Conservation (phyloP, 1,140 invertebrate genomes). For the Popillia japonica region DNA sequence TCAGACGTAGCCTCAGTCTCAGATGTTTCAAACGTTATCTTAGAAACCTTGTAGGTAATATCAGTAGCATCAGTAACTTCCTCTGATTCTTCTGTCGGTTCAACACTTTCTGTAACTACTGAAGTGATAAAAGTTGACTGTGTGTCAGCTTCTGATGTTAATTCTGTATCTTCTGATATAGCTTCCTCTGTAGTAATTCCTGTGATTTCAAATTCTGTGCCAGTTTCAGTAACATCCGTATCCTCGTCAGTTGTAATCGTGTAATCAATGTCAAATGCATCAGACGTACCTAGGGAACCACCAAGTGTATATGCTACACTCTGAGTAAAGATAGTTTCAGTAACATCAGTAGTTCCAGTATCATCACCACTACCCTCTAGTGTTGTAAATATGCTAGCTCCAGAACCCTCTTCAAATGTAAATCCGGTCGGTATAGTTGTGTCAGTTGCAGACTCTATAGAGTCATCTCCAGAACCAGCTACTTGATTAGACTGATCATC, state of each 20-base stretch:
- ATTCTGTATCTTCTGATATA: neutral
- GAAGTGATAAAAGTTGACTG: neutral
- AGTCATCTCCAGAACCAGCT: slow-evolving; percentile 18
- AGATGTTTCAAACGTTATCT: slow-evolving; percentile 34
- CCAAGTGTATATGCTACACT: slow-evolving; percentile 33
- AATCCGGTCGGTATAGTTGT: neutral
- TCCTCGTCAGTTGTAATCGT: neutral
- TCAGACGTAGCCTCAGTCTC: neutral
- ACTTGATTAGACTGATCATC: slow-evolving; percentile 33
- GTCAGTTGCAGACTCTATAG: neutral
- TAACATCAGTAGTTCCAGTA: neutral
- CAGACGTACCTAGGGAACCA: neutral
- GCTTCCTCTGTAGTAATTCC: neutral
- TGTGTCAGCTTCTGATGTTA: neutral
- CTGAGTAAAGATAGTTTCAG: slow-evolving; percentile 19
- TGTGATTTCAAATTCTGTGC: neutral
- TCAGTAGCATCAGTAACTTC: slow-evolving; percentile 37
- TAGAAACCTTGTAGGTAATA: slow-evolving; percentile 32
- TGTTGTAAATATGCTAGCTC: slow-evolving; percentile 40
- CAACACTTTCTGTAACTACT: neutral
- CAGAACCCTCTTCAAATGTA: slow-evolving; percentile 48
- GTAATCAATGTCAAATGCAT: neutral
- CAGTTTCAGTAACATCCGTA: slow-evolving; percentile 28
- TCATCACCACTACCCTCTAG: slow-evolving; percentile 21
- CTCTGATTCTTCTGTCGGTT: neutral